Conservation (phyloP, 2,797 vertebrate species). For the Thripadectes ignobilis region DNA sequence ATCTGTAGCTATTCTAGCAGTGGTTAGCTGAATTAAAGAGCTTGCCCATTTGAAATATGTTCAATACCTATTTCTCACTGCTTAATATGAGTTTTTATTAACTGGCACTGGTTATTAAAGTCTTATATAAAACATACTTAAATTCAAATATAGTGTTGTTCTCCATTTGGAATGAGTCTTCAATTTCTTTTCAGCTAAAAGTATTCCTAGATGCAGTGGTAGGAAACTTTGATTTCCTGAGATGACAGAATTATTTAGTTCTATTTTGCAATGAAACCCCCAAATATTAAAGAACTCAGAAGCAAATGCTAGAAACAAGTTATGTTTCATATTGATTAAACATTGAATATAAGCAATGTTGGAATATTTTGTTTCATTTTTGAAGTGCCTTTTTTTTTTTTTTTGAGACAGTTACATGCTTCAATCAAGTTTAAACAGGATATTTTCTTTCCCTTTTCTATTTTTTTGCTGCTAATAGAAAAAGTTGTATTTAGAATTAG, state of each 20-base stretch:
- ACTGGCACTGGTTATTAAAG: background rate
- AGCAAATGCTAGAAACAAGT: background rate
- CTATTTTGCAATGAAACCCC: background rate
- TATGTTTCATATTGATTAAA: constrained; percentile 1
- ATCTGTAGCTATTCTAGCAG: background rate
- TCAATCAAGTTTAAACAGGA: background rate
- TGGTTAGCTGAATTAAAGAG: background rate
- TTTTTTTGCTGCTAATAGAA: background rate
- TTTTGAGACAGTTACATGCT: background rate
- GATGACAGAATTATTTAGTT: constrained; percentile 3
- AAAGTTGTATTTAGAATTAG: background rate
- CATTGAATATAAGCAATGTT: background rate
- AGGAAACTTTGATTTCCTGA: constrained; percentile 5
- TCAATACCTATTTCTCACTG: background rate
- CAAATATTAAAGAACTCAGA: background rate
- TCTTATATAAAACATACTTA: background rate
- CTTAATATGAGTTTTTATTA: constrained; percentile 12
- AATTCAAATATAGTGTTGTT: background rate
- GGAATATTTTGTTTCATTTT: background rate
- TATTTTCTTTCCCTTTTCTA: background rate
- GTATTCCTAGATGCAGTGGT: background rate
- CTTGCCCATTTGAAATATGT: background rate
- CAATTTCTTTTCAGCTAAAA: background rate
- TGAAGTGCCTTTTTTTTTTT: background rate
- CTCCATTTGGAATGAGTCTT: background rate